Conservation (phyloP, 2,888 invertebrate species). For the Myathropa florea region DNA sequence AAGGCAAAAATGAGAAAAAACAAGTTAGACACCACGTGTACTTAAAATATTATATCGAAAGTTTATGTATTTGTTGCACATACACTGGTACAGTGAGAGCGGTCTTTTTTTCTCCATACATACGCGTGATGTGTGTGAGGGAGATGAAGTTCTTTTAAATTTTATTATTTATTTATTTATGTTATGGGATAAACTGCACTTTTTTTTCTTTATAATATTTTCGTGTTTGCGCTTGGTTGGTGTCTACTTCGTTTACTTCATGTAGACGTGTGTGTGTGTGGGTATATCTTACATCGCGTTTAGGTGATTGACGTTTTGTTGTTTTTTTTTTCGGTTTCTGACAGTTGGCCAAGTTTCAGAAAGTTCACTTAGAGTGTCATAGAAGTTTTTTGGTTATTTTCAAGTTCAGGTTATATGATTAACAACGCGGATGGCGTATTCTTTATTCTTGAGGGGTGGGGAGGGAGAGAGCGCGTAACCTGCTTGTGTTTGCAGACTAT, state of each 20-base stretch:
- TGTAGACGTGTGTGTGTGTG: no score
- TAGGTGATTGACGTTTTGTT: not conserved
- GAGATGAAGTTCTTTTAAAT: not conserved
- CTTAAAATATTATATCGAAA: constrained; percentile 6
- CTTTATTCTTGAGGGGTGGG: no score
- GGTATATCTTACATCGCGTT: not conserved
- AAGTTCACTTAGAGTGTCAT: not conserved
- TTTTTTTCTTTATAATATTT: not conserved
- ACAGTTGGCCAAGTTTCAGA: not conserved
- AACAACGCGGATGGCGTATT: not conserved
- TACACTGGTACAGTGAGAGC: no score
- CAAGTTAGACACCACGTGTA: constrained; percentile 53
- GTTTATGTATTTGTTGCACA: not conserved
- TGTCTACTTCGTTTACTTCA: no score
- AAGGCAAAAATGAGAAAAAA: not conserved
- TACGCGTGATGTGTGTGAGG: not conserved
- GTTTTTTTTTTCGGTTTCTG: not conserved
- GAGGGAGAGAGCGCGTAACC: no score
- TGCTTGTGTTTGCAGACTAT: no score
- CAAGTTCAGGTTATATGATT: not conserved
- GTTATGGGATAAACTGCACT: not conserved
- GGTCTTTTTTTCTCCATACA: not conserved
- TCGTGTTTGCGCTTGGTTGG: not conserved
- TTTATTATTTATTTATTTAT: not conserved
- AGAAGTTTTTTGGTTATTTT: not conserved